phyloP scores from a whole-genome alignment of 2,888 invertebrate species.

The Argyra leucocephala region DNA sequence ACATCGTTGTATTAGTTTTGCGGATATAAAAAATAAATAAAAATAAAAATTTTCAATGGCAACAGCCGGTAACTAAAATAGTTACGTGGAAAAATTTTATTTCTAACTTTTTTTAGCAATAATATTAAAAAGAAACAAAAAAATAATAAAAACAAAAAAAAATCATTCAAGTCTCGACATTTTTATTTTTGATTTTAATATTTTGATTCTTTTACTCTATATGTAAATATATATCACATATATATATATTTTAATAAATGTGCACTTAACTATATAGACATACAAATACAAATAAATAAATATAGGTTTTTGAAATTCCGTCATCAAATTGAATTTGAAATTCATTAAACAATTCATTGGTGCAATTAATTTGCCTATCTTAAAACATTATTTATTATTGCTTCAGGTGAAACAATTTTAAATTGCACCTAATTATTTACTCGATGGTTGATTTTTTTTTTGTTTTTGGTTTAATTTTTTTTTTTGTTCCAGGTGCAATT shows the following conservation, averaged over 20 bases:
- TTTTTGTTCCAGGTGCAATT: neutral
- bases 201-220: neutral
- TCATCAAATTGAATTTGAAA: conserved; percentile 1
- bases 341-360: neutral
- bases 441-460: neutral
- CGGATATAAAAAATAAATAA: neutral
- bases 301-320: neutral
- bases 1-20: no score
- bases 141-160: no score
- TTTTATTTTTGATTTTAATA: neutral
- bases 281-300: no score
- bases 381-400: conserved; percentile 4
- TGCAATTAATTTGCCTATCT: conserved; percentile 6
- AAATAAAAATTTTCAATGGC: conserved; percentile 1
- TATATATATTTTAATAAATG: no score
- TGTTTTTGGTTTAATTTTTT: neutral
- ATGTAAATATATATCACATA: no score
- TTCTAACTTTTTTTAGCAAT: neutral
- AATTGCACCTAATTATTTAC: conserved; percentile 6
- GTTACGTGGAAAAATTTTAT: neutral
- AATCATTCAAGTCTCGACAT: neutral
- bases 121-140: neutral
- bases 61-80: neutral
- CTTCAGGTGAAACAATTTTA: conserved; percentile 3
- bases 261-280: no score